Conservation (phyloP, 2,888 invertebrate genomes). For the Phrixothrix hirtus region DNA sequence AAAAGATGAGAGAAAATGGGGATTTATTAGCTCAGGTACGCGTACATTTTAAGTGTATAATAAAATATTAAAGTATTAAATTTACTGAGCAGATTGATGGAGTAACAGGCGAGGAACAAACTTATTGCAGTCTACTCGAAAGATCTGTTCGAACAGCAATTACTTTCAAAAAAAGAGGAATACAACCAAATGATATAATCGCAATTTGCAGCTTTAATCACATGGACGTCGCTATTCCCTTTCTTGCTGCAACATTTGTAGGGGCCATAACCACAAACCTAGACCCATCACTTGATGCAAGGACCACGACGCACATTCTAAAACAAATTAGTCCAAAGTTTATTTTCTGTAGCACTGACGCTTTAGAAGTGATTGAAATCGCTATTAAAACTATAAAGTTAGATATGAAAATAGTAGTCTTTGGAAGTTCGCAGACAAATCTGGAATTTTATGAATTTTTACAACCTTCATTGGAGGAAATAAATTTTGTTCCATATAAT, state of each 20-base stretch:
- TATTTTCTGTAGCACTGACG: neutral
- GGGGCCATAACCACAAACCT: constrained; percentile 46
- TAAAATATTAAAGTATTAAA: too few relatives aligned
- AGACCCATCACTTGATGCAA: neutral
- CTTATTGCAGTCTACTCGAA: constrained; percentile 44
- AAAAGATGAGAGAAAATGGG: too few relatives aligned
- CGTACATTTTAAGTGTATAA: too few relatives aligned
- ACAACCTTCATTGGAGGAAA: neutral
- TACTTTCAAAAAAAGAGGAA: constrained; percentile 42
- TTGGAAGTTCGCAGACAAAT: neutral
- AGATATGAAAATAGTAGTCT: neutral
- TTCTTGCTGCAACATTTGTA: constrained; percentile 56
- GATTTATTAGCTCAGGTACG: too few relatives aligned
- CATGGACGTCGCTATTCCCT: constrained; percentile 54
- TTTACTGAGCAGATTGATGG: constrained; percentile 22
- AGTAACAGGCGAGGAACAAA: constrained; percentile 42
- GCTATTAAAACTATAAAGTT: neutral
- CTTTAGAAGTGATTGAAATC: neutral
- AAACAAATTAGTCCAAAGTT: neutral
- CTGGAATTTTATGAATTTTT: neutral
- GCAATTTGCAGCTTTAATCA: constrained; percentile 57
- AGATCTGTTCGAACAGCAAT: constrained; percentile 12
- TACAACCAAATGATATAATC: constrained; percentile 56
- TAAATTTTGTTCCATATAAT: neutral
- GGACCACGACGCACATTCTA: neutral